Percentiles rank a stretch among this genome's conserved stretches.
Conservation (phyloP, 2,888 invertebrate species). For the Troides oblongomaculatus region DNA sequence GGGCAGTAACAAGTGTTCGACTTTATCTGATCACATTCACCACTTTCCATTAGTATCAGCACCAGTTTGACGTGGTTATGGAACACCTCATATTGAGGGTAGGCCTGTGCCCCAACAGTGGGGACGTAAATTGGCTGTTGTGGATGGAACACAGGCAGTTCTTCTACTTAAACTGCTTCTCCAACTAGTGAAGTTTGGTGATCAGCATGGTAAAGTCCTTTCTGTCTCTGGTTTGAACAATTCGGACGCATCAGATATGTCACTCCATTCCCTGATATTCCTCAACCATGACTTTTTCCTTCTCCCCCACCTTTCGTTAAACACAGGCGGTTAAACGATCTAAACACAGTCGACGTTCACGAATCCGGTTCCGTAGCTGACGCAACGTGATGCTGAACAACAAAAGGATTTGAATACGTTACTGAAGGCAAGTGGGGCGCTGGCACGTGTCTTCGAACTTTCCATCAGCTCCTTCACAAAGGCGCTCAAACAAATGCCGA, state of each 20-base stretch:
- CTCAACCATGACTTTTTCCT: too few relatives aligned
- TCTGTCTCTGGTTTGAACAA: too few relatives aligned
- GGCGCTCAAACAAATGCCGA: conserved; percentile 22
- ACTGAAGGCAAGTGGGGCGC: conserved; percentile 57
- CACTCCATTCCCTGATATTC: too few relatives aligned
- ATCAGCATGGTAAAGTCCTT: too few relatives aligned
- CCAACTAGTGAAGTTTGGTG: too few relatives aligned
- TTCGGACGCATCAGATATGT: too few relatives aligned
- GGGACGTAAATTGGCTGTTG: too few relatives aligned
- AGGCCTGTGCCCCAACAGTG: too few relatives aligned
- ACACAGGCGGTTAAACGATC: conserved; percentile 26
- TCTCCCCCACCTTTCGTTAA: not conserved
- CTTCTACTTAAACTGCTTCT: too few relatives aligned
- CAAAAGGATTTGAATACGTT: conserved; percentile 75
- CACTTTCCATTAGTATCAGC: not conserved
- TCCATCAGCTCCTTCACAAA: conserved; percentile 28
- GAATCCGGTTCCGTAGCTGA: conserved; percentile 60
- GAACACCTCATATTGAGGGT: too few relatives aligned
- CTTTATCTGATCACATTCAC: not conserved
- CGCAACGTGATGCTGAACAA: conserved; percentile 53
- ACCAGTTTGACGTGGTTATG: too few relatives aligned
- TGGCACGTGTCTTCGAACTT: conserved; percentile 43
- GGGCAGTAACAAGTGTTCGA: too few relatives aligned
- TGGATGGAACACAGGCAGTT: not conserved
- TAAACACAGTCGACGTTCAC: conserved; percentile 45